phyloP scores from a whole-genome alignment of 2,113 vertebrate species.

The Myocastor coypus region DNA sequence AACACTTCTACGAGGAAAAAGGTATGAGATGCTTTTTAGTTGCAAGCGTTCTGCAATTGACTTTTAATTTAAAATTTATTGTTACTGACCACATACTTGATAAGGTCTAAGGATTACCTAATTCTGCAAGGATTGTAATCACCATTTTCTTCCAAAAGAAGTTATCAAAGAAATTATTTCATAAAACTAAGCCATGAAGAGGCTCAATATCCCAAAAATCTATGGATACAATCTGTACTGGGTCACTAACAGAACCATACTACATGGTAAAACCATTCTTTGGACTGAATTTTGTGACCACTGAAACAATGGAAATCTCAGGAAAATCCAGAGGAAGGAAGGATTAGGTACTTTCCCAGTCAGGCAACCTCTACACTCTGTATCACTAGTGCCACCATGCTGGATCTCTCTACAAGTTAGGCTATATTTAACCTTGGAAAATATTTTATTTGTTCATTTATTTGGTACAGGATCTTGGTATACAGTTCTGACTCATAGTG shows the following conservation, averaged over 20 bases:
- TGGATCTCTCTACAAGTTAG: not conserved
- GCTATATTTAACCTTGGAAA: not conserved
- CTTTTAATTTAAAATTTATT: not conserved
- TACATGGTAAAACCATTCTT: not conserved
- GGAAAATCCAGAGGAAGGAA: not conserved
- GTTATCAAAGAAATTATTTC: not conserved
- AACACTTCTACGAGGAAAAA: not conserved
- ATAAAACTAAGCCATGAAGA: not conserved
- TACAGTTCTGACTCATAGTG: no score
- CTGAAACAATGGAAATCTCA: not conserved
- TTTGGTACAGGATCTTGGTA: no score
- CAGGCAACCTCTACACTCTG: no score
- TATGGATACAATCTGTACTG: not conserved
- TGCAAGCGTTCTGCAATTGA: not conserved
- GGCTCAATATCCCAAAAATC: not conserved
- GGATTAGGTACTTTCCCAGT: not conserved
- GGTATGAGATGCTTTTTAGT: not conserved
- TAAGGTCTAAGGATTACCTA: not conserved
- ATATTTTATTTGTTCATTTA: not conserved
- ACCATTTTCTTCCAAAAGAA: not conserved
- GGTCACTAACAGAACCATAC: not conserved
- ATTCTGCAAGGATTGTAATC: not conserved
- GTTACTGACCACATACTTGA: not conserved
- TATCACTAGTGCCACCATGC: not conserved
- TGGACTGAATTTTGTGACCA: not conserved